Conservation (phyloP, 2,113 vertebrate genomes). For the Pomatorhinus ruficollis region DNA sequence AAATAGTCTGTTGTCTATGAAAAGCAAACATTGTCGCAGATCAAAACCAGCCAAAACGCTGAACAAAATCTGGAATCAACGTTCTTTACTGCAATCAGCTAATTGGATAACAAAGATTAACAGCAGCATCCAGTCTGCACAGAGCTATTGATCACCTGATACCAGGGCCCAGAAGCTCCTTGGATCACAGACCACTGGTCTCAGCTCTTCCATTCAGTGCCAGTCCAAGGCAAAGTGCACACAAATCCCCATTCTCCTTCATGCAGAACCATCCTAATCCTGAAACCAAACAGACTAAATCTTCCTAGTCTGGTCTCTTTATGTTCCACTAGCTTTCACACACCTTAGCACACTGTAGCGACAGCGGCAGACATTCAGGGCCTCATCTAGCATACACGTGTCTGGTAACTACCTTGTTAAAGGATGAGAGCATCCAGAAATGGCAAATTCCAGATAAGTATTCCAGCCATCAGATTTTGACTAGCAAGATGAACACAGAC, state of each 20-base stretch:
- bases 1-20: not conserved
- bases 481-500: not conserved
- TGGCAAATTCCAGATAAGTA: fast-evolving
- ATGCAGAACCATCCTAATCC: not conserved
- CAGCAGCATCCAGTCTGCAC: not conserved
- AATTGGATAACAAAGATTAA: not conserved
- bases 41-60: not conserved
- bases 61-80: not conserved
- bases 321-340: not conserved
- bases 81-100: not conserved
- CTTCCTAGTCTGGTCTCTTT: not conserved
- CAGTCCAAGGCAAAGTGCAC: not conserved
- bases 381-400: not conserved
- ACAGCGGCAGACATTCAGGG: not conserved
- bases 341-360: not conserved
- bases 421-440: not conserved
- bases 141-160: not conserved
- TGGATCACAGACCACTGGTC: not conserved
- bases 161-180: not conserved
- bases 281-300: not conserved
- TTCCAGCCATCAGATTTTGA: not conserved
- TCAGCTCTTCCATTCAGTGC: not conserved
- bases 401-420: not conserved
- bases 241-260: not conserved
- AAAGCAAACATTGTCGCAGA: not conserved